A percentile compares a stretch with the other conserved stretches of the same genome.
Conservation (phyloP, 2,888 invertebrate species). For the Hoplodrina ambigua region DNA sequence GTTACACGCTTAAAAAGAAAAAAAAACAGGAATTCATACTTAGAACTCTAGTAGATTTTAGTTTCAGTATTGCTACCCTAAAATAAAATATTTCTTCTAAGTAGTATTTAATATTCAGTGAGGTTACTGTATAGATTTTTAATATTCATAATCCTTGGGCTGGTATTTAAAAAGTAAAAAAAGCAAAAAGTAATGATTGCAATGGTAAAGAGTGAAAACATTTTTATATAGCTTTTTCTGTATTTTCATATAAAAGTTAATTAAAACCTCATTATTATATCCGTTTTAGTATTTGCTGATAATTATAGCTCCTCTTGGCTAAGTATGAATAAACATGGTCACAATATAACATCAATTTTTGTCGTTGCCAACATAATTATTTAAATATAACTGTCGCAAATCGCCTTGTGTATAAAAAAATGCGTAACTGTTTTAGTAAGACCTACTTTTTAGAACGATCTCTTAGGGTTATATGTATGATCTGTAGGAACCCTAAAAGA, state of each 20-base stretch:
- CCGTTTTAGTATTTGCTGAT: constrained; percentile 7
- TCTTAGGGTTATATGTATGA: background rate
- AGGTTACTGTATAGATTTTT: constrained; percentile 27
- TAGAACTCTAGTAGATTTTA: constrained; percentile 34
- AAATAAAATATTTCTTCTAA: constrained; percentile 38
- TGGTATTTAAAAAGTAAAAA: constrained; percentile 9
- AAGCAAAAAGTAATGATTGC: constrained; percentile 1
- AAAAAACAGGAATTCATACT: constrained; percentile 5
- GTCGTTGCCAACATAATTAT: constrained; percentile 17
- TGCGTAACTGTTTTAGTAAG: constrained; percentile 14
- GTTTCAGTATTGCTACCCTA: constrained; percentile 42
- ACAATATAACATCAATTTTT: background rate
- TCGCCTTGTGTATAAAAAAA: constrained; percentile 20
- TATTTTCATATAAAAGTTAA: constrained; percentile 28
- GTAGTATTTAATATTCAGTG: constrained; percentile 13
- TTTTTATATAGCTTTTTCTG: constrained; percentile 17
- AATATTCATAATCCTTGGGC: constrained; percentile 23
- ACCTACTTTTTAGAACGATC: constrained; percentile 8
- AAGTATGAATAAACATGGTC: background rate
- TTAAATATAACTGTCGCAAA: constrained; percentile 1
- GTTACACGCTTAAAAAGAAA: constrained; percentile 11
- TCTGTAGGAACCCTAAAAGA: background rate
- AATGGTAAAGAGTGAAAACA: background rate
- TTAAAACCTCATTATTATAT: constrained; percentile 4
- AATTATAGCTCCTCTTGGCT: constrained; percentile 17